phyloP scores from a whole-genome alignment of 2,797 vertebrate genomes.

The Siniperca scherzeri region DNA sequence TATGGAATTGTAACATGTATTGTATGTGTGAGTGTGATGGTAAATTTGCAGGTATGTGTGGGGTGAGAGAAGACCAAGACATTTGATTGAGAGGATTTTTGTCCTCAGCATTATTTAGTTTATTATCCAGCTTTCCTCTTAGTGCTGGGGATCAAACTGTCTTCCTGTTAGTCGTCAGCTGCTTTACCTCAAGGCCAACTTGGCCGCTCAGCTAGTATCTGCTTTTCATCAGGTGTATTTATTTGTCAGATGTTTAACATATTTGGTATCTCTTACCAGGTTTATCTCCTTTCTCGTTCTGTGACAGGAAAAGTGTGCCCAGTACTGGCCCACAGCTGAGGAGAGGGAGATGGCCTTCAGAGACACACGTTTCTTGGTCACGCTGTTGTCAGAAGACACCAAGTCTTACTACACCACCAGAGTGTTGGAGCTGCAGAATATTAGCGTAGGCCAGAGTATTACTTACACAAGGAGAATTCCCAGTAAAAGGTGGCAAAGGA shows the following conservation, averaged over 20 bases:
- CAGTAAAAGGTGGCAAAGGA: constrained; percentile 5
- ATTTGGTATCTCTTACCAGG: not conserved
- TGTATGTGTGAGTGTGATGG: not conserved
- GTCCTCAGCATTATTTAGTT: not conserved
- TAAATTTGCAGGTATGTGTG: not conserved
- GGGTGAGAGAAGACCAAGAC: not conserved
- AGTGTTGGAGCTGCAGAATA: constrained; percentile 93
- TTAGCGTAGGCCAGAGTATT: constrained; percentile 81
- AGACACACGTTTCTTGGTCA: constrained; percentile 93
- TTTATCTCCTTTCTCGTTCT: constrained; percentile 1
- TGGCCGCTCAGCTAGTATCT: not conserved
- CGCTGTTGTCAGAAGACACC: constrained; percentile 92
- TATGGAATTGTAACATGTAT: not conserved
- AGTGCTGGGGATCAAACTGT: not conserved
- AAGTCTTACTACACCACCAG: constrained; percentile 98
- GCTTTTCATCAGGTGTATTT: constrained; percentile 11
- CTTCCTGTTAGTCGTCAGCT: not conserved
- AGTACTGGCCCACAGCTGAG: constrained; percentile 96
- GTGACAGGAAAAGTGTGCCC: constrained; percentile 95
- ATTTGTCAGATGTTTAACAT: not conserved
- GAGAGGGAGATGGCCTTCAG: constrained; percentile 93
- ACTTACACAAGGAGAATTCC: constrained; percentile 24
- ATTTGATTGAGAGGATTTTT: not conserved
- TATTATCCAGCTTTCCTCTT: not conserved
- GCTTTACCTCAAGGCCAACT: not conserved